Base-by-base conservation (phyloP, 2,113 vertebrate species). In the Amazona guildingii region DNA sequence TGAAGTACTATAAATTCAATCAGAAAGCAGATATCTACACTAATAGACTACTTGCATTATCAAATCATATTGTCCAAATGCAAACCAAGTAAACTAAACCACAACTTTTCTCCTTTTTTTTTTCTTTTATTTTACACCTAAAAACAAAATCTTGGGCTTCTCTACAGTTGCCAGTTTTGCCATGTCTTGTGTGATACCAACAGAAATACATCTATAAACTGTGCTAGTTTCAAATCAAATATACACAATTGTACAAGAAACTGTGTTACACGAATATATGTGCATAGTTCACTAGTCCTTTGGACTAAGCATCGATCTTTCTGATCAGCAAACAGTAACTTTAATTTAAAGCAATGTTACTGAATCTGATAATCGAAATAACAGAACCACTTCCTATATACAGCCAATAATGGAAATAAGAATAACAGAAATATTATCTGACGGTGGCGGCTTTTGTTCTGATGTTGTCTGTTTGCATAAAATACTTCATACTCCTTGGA, bases 21-120 rank as follows among this genome's bases (percentile, higher is more conserved):
- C n/a, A 87, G 51, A 68, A 96, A 83, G 48, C 41, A 90, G 25
- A 24, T 43, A 41, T 10, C 33, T 78, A 63, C 48, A 57, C 31
- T 76, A 95, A 95, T 70, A 92, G 74, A 54, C 62, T 75, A 68
- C 62, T 9, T 80, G 23, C 41, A 48, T 86, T 92, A 92, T 52
- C 77, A 78, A 88, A 92, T 44, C 62, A 62, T 12, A 28, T 66
- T 88, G 52, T 55, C 64, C 27, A 80, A 87, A 94, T 64, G 5
- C 15, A 95, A 95, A 95, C 81, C 20, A 83, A n/a, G 83, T 86
- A 70, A 88, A 91, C 29, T 74, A 88, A 85, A 78, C 77, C 70
- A 78, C 88, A 93, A 84, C 33, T 5, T 67, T 69, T 86, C 41
- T 23, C 85, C 29, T 7, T 57, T 68, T 86, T 41, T 57, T 92